Percentiles rank a stretch among this genome's conserved stretches.
Conservation (phyloP, 1,140 invertebrate species). For the Lepidurus arcticus region DNA sequence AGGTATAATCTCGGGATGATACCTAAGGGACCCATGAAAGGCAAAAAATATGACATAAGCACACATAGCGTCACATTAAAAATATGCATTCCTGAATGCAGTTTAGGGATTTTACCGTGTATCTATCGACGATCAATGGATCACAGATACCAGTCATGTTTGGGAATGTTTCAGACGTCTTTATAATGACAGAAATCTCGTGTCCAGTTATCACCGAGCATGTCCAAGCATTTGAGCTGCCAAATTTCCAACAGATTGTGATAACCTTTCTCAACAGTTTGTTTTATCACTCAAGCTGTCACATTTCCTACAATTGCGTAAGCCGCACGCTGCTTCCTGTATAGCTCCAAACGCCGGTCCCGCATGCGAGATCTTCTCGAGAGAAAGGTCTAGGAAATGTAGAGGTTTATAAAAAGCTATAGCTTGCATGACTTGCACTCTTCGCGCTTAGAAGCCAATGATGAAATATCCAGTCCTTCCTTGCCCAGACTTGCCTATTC, state of each 20-base stretch:
- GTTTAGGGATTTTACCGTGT: too few relatives aligned
- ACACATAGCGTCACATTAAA: too few relatives aligned
- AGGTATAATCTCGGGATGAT: too few relatives aligned
- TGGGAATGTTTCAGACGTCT: too few relatives aligned
- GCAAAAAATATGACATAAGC: too few relatives aligned
- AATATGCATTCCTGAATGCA: too few relatives aligned
- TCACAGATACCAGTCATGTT: too few relatives aligned
- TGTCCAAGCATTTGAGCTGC: neutral
- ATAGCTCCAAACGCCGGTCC: neutral
- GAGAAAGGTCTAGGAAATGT: neutral
- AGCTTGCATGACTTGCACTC: neutral
- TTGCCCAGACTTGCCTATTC: neutral
- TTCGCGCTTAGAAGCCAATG: neutral
- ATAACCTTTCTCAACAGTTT: neutral
- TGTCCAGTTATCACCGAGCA: neutral
- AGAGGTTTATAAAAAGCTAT: neutral
- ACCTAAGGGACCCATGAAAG: too few relatives aligned
- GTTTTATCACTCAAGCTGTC: neutral
- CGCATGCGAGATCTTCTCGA: neutral
- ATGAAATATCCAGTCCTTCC: neutral
- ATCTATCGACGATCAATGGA: too few relatives aligned
- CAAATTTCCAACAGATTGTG: too few relatives aligned
- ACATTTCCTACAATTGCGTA: neutral
- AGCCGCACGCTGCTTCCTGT: neutral
- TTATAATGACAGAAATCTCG: too few relatives aligned